Evolutionary conservation across 2,888 invertebrate genomes (phyloP), one percentile per base, ranked within the genome.

Genomic region (Acanthococcus lagerstroemiae): DNA sequence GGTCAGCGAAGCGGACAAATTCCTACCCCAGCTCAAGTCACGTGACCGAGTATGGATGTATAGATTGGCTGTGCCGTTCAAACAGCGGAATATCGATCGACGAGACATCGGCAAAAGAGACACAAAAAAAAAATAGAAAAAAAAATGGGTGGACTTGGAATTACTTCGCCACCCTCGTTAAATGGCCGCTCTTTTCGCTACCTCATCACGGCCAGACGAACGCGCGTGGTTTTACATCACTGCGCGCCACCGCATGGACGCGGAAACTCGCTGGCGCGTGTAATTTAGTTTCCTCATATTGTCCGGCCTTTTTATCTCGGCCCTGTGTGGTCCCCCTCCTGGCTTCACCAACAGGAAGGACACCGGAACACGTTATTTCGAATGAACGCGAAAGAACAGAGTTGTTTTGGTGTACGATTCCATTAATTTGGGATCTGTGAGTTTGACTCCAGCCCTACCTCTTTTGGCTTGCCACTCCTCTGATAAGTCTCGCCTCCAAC

Each of bases 1-100:
- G 61, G 61, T 61, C 61, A 61, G 24, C 37, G 27, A 52, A 61
- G 61, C 61, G 54, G 27, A 61, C 61, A 54, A 52, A 48, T 61
- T 61, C 61, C 50, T 50, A 61, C 61, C 61, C 61, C 37, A n/a
- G n/a, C n/a, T n/a, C n/a, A 50, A 30, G 17, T 52, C 61, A 61
- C 61, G 61, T 61, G 61, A 61, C 61, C 26, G 19, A 21, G 22
- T 52, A 22, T 50, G 24, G 12, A 61, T 24, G 52, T 27, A 52
- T 52, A 61, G 50, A 61, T 61, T 61, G 61, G 61, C 6, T 22
- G 52, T 37, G 5, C 7, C 45, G 22, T 48, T 45, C 26, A 22
- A 17, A n/a, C n/a, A 25, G 48, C 37, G 37, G 21, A 15, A 54
- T 61, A 61, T 61, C 24, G 61, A 61, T 61, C 44, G 61, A 30